Percentiles rank a stretch among this genome's conserved stretches.
Conservation (phyloP, 2,888 invertebrate species). For the Prosopocoilus inquinatus region DNA sequence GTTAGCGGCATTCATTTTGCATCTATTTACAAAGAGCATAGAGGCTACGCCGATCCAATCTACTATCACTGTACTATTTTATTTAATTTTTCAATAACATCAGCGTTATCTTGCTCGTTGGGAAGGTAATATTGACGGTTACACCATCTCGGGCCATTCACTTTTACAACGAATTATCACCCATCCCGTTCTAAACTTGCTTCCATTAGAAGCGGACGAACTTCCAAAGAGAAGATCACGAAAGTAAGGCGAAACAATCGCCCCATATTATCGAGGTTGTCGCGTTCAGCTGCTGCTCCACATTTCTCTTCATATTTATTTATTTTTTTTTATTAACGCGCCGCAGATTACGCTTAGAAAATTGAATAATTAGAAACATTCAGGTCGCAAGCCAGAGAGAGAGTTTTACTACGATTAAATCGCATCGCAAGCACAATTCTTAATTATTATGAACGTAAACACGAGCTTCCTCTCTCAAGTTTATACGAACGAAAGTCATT, state of each 20-base stretch:
- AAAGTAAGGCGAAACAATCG: slow-evolving; percentile 47
- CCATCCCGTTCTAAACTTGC: slow-evolving; percentile 8
- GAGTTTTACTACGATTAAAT: no score
- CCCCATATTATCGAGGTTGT: slow-evolving; percentile 43
- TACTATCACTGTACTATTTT: slow-evolving; percentile 28
- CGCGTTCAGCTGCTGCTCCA: slow-evolving; percentile 37
- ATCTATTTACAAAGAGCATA: slow-evolving; percentile 22
- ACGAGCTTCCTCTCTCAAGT: no score
- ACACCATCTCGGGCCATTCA: slow-evolving; percentile 22
- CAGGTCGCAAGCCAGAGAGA: not conserved
- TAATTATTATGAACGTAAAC: no score
- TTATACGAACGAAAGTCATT: no score
- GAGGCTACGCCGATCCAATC: slow-evolving; percentile 17
- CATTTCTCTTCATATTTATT: slow-evolving; percentile 31
- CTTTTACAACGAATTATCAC: slow-evolving; percentile 15
- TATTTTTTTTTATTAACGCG: slow-evolving; percentile 12
- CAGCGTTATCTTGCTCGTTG: slow-evolving; percentile 32
- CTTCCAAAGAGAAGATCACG: slow-evolving; percentile 37
- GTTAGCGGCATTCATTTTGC: slow-evolving; percentile 16
- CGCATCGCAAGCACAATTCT: no score
- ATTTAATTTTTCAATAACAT: slow-evolving; percentile 37
- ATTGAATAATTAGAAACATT: not conserved
- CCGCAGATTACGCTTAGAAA: slow-evolving; percentile 1
- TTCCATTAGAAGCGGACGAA: slow-evolving; percentile 25
- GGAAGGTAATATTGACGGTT: slow-evolving; percentile 31